These are phyloP conservation scores for Ichneumoninae sp. DNA, from an alignment of 2,888 invertebrate species.

Conservation along the genomic window DNA sequence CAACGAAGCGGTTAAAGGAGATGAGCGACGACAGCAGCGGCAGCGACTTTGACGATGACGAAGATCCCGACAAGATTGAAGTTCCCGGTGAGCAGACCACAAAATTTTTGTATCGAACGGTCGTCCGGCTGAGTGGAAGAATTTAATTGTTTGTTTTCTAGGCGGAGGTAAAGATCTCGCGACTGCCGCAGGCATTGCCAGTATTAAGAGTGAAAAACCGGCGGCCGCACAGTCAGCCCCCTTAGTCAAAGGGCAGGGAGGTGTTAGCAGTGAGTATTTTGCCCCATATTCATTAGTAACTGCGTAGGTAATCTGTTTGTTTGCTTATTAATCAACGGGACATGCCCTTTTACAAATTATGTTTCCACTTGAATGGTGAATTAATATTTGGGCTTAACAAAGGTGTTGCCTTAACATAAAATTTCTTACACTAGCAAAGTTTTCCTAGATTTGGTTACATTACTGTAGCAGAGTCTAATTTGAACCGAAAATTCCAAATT, in stretches of 20 bases:
- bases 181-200: slow-evolving; percentile 90
- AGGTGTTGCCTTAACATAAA: too few relatives aligned
- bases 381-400: too few relatives aligned
- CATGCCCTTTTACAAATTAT: too few relatives aligned
- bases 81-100: slow-evolving; percentile 89
- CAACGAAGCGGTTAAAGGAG: slow-evolving; percentile 79
- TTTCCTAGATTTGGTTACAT: too few relatives aligned
- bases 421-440: too few relatives aligned
- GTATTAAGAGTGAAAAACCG: slow-evolving; percentile 86
- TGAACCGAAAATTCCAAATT: neutral
- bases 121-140: neutral
- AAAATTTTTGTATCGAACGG: neutral
- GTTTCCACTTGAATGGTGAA: too few relatives aligned
- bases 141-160: slow-evolving; percentile 78
- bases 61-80: slow-evolving; percentile 96
- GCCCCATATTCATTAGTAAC: neutral
- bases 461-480: too few relatives aligned
- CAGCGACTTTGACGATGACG: slow-evolving; percentile 93
- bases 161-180: slow-evolving; percentile 95
- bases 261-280: slow-evolving; percentile 74
- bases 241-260: slow-evolving; percentile 75
- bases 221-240: slow-evolving; percentile 66
- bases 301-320: neutral
- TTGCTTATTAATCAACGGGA: too few relatives aligned
- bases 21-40: slow-evolving; percentile 86